phyloP scores from a whole-genome alignment of 2,888 invertebrate genomes.

The Hoplodrina ambigua region DNA sequence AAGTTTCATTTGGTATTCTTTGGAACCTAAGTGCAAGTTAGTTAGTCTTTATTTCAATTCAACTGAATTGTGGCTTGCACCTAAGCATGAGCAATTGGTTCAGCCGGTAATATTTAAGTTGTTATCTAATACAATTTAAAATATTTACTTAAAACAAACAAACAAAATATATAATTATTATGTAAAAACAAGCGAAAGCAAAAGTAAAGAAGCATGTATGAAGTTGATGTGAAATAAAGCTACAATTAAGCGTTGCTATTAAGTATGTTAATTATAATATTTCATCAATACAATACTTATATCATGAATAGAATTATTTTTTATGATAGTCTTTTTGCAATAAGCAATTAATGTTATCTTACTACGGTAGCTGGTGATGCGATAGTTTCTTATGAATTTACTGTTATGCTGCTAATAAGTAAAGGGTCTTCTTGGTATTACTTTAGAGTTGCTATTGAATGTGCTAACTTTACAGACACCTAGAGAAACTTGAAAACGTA shows the following conservation, averaged over 20 bases:
- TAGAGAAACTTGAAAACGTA: not conserved
- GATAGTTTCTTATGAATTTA: slow-evolving; percentile 47
- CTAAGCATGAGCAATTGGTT: not conserved
- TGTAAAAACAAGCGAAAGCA: too few relatives aligned
- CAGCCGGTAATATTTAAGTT: not conserved
- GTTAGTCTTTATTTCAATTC: not conserved
- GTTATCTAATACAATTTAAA: not conserved
- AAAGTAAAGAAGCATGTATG: not conserved
- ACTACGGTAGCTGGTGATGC: slow-evolving; percentile 31
- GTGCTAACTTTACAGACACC: not conserved
- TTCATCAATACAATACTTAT: slow-evolving; percentile 1
- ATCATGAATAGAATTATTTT: slow-evolving; percentile 25
- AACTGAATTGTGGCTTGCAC: not conserved
- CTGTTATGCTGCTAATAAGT: slow-evolving; percentile 24
- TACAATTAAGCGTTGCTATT: not conserved
- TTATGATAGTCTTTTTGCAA: slow-evolving; percentile 36
- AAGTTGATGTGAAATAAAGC: not conserved
- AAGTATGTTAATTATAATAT: slow-evolving; percentile 13
- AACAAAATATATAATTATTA: not conserved
- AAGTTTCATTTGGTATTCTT: not conserved
- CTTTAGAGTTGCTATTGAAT: slow-evolving; percentile 9
- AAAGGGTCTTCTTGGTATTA: slow-evolving; percentile 8
- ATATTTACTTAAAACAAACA: slow-evolving; percentile 2
- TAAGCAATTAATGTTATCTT: slow-evolving; percentile 35
- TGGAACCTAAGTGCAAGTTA: not conserved